Base-by-base conservation (phyloP, 2,888 invertebrate genomes). In the Heliconius aoede region DNA sequence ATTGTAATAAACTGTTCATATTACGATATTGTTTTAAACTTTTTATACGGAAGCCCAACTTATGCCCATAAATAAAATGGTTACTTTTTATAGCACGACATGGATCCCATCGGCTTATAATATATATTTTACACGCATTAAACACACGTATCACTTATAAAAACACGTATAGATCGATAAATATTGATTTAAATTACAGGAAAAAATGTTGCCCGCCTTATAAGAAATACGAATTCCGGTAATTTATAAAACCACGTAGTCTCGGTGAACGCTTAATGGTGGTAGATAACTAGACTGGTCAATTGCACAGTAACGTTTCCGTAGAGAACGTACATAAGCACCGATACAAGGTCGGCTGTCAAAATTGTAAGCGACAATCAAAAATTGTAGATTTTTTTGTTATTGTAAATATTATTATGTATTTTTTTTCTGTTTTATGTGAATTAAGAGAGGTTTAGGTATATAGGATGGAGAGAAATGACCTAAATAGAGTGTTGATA, bases 171-270 rank as follows among this genome's bases (percentile, higher is more conserved):
- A 65, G 28, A 36, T 21, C 40, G 40, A 62, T 78, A 75, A 75
- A 78, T 72, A 75, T 75, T 69, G 62, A 78, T 68, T 61, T 28
- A 36, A 77, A 77, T 77, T 72, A 75, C 62, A 72, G 62, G 60
- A 78, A 72, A 62, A 72, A 58, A 75, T 78, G 55, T 18, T 68
- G 62, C 61, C 28, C 51, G 60, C n/a, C 51, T 55, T 65, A 65
- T 72, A 46, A 46, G 21, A 21, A 60, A 40, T 67, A 65, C 26
- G 62, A 71, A 71, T 78, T 76, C 76, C 76, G 73, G 69, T 73
- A 60, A 65, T 62, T 62, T 32, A 72, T 75, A 61, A 55, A 72
- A 73, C 13, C 32, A 67, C 62, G n/a, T 67, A 32, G 26, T 61
- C 21, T 32, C 51, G n/a, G 46, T 51, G 55, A 68, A 75, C 51